Evolutionary conservation across 2,797 vertebrate genomes (phyloP).

Genomic region (Chanos chanos): DNA sequence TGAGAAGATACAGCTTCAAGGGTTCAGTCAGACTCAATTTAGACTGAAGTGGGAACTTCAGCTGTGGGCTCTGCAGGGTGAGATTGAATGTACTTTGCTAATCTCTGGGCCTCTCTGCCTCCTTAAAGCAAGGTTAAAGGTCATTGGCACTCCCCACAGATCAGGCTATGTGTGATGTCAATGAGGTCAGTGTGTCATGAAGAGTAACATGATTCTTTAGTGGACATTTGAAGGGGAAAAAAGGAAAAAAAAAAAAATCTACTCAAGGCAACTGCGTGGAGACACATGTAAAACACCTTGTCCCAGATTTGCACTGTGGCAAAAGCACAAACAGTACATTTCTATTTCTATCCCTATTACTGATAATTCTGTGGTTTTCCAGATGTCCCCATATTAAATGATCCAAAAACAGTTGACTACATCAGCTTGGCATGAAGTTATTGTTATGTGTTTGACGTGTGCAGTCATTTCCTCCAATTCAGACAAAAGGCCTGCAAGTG

Average conservation of each 20-base stretch:
- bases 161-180: conserved; percentile 3
- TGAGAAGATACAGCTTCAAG: conserved; percentile 13
- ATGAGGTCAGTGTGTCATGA: conserved; percentile 21
- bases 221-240: too few species aligned
- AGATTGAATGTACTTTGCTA: conserved; percentile 48
- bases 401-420: conserved; percentile 56
- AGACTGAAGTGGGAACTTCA: conserved; percentile 31
- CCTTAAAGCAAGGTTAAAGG: conserved; percentile 52
- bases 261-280: neutral
- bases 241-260: too few species aligned
- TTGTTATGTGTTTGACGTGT: conserved; percentile 13
- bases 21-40: conserved; percentile 15
- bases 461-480: conserved; percentile 11
- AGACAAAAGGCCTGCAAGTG: conserved; percentile 51
- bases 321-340: conserved; percentile 52
- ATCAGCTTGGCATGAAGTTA: conserved; percentile 53
- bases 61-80: conserved; percentile 33
- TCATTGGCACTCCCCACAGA: conserved; percentile 38
- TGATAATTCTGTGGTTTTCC: conserved; percentile 60
- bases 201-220: conserved; percentile 13
- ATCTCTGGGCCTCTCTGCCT: conserved; percentile 46
- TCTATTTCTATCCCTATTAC: conserved; percentile 65
- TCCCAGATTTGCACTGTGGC: conserved; percentile 54
- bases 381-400: conserved; percentile 57
- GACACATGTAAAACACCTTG: conserved; percentile 39